phyloP scores from a whole-genome alignment of 2,888 invertebrate genomes.

The Meandrusa payeni region DNA sequence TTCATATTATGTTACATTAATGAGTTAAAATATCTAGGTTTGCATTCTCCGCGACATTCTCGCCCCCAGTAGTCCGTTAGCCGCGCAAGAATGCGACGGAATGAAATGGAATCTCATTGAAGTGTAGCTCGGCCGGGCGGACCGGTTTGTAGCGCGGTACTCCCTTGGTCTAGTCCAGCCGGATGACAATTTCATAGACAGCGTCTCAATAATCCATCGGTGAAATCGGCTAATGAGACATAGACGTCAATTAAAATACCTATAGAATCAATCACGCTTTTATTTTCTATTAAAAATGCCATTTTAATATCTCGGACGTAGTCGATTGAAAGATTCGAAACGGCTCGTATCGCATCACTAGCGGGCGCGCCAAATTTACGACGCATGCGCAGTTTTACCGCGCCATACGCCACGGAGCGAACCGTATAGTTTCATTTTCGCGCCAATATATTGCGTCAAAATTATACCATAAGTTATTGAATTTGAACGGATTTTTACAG shows the following conservation, averaged over 20 bases:
- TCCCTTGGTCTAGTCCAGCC: slow-evolving; percentile 53
- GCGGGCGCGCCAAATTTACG: slow-evolving; percentile 46
- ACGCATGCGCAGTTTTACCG: slow-evolving; percentile 47
- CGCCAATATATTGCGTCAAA: slow-evolving; percentile 47
- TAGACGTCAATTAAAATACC: not conserved
- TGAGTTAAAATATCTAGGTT: slow-evolving; percentile 33
- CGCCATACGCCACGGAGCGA: slow-evolving; percentile 31
- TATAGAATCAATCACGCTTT: slow-evolving; percentile 29
- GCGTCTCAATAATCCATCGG: slow-evolving; percentile 23
- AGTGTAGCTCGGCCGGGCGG: slow-evolving; percentile 58
- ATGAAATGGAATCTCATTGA: slow-evolving; percentile 79
- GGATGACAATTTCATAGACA: slow-evolving; percentile 71
- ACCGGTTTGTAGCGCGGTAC: slow-evolving; percentile 66
- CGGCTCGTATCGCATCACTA: slow-evolving; percentile 40
- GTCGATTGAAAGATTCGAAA: slow-evolving; percentile 31
- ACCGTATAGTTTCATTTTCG: slow-evolving; percentile 50
- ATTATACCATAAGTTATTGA: slow-evolving; percentile 30
- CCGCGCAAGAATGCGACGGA: slow-evolving; percentile 74
- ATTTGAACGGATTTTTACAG: slow-evolving; percentile 34
- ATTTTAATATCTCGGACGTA: slow-evolving; percentile 26
- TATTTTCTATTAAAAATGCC: slow-evolving; percentile 18
- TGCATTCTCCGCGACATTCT: slow-evolving; percentile 46
- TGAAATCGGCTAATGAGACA: slow-evolving; percentile 9
- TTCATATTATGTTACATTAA: slow-evolving; percentile 22
- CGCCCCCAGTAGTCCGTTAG: slow-evolving; percentile 66